These are phyloP conservation scores for Drosophila nr. fundita DNA, from an alignment of 2,888 invertebrate species.

Conservation along the genomic window DNA sequence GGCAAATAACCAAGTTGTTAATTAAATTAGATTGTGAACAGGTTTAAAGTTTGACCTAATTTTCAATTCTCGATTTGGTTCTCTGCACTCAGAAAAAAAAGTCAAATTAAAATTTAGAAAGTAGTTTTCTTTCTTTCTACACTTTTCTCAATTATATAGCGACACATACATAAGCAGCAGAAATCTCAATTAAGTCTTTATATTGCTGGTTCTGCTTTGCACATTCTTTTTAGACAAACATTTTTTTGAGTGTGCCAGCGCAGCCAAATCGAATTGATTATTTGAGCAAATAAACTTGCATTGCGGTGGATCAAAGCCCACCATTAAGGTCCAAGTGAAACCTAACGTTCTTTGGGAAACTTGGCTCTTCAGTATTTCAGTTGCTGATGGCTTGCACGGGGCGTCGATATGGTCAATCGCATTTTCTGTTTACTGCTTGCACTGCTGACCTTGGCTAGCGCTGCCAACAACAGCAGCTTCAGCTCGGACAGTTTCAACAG, in stretches of 20 bases:
- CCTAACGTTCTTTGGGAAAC: slow-evolving; percentile 11
- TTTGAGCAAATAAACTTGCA: slow-evolving; percentile 52
- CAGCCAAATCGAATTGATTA: slow-evolving; percentile 38
- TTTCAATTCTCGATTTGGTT: slow-evolving; percentile 2
- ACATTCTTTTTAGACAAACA: not conserved
- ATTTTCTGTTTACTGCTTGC: slow-evolving; percentile 15
- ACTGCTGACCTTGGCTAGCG: slow-evolving; percentile 18
- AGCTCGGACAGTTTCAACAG: slow-evolving; percentile 21
- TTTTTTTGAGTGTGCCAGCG: slow-evolving; percentile 3
- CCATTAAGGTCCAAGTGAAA: slow-evolving; percentile 39
- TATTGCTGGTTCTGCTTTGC: not conserved
- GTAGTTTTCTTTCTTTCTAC: not conserved
- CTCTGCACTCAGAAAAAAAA: slow-evolving; percentile 1
- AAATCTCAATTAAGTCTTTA: not conserved
- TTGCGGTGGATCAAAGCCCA: slow-evolving; percentile 34
- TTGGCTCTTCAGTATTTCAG: slow-evolving; percentile 38
- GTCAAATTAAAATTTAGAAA: not conserved
- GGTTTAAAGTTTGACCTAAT: slow-evolving; percentile 46
- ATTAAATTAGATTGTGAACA: slow-evolving; percentile 66
- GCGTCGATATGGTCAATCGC: slow-evolving; percentile 41
- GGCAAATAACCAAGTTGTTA: slow-evolving; percentile 58
- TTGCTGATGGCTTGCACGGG: slow-evolving; percentile 21
- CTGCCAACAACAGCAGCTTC: slow-evolving; percentile 10
- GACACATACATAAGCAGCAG: not conserved
- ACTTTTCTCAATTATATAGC: not conserved